A percentile compares a stretch with the other conserved stretches of the same genome.
phyloP scores from a whole-genome alignment of 2,888 invertebrate genomes.

The Melanostoma scalare region DNA sequence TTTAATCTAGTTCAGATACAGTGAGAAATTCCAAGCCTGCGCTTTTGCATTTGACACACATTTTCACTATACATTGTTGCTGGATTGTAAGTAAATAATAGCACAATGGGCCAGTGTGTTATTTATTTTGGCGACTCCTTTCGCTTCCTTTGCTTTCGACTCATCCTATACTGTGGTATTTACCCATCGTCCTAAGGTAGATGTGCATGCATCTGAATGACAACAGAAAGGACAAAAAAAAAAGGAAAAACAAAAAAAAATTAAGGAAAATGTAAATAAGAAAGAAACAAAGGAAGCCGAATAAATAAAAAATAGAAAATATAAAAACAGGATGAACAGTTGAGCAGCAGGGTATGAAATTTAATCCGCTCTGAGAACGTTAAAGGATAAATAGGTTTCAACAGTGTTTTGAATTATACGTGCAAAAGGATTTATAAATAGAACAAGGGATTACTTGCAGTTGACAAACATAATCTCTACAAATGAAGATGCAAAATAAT shows the following conservation, averaged over 20 bases:
- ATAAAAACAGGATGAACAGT: slow-evolving; percentile 4
- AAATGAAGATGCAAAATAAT: not conserved
- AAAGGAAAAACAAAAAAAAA: slow-evolving; percentile 21
- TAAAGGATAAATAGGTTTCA: slow-evolving; percentile 26
- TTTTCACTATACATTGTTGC: slow-evolving; percentile 62
- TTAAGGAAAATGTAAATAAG: slow-evolving; percentile 8
- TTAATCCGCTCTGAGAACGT: slow-evolving; percentile 21
- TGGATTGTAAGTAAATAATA: slow-evolving; percentile 32
- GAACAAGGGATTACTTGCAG: slow-evolving; percentile 32
- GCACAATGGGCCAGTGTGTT: slow-evolving; percentile 39
- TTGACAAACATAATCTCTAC: slow-evolving; percentile 4
- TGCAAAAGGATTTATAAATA: slow-evolving; percentile 3
- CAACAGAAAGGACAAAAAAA: slow-evolving; percentile 23
- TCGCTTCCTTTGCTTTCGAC: not conserved
- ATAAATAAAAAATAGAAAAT: not conserved
- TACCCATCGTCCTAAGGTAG: slow-evolving; percentile 1
- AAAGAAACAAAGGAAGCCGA: slow-evolving; percentile 24
- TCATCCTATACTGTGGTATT: not conserved
- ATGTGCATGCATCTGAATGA: slow-evolving; percentile 37
- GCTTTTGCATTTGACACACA: slow-evolving; percentile 68
- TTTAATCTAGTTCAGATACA: slow-evolving; percentile 37
- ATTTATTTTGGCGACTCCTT: slow-evolving; percentile 13
- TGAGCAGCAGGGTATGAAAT: slow-evolving; percentile 14
- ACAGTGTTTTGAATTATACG: slow-evolving; percentile 31
- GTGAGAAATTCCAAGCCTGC: slow-evolving; percentile 60